Conservation (phyloP, 1,140 invertebrate genomes). For the Aphelenchoides fujianensis region DNA sequence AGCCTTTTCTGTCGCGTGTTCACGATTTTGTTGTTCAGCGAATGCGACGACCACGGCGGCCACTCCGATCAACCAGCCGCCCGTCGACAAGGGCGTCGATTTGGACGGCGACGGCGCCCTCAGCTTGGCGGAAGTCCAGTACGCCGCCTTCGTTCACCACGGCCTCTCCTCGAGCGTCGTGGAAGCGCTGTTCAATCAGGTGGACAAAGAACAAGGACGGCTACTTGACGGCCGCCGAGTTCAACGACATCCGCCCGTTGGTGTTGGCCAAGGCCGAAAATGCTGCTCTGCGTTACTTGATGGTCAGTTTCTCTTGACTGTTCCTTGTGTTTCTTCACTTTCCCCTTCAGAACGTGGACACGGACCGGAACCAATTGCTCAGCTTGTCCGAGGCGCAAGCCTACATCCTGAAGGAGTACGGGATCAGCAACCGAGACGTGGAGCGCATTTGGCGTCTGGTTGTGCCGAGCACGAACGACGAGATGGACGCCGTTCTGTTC, state of each 20-base stretch:
- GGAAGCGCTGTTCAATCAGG: conserved; percentile 52
- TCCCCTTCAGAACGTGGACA: conserved; percentile 51
- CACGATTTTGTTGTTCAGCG: background rate
- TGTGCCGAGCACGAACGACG: conserved; percentile 38
- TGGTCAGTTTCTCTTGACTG: conserved; percentile 35
- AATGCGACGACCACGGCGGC: conserved; percentile 5
- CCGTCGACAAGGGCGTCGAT: conserved; percentile 59
- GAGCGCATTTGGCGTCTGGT: conserved; percentile 59
- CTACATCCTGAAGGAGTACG: conserved; percentile 60
- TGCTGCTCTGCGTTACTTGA: conserved; percentile 55
- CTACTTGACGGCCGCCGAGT: conserved; percentile 50
- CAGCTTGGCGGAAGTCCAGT: conserved; percentile 56
- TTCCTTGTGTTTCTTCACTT: background rate
- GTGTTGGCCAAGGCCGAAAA: conserved; percentile 61
- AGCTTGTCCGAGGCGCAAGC: conserved; percentile 56
- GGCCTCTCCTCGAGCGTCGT: conserved; percentile 58
- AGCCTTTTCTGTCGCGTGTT: background rate
- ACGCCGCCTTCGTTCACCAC: conserved; percentile 61
- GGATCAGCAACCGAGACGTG: conserved; percentile 61
- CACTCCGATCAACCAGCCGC: conserved; percentile 22
- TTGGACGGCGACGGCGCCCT: conserved; percentile 56
- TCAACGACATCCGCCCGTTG: conserved; percentile 57
- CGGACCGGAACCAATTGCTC: conserved; percentile 52
- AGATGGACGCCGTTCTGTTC: conserved; percentile 58
- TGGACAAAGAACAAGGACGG: conserved; percentile 56